A percentile compares a stretch with the other conserved stretches of the same genome.
Conservation (phyloP, 2,888 invertebrate species). For the Drosophila sordidula region DNA sequence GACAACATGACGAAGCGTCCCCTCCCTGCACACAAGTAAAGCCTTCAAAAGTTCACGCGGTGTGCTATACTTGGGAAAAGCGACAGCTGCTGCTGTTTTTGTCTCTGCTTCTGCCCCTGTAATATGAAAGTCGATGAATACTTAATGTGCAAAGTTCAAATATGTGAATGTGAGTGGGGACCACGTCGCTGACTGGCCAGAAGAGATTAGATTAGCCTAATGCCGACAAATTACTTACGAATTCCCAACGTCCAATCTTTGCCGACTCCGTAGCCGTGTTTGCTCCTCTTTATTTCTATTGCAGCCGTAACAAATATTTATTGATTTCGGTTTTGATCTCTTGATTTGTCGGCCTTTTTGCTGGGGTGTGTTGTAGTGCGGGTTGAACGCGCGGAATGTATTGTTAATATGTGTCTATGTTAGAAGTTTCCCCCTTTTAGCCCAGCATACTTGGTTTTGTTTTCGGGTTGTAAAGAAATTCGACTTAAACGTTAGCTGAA, state of each 20-base stretch:
- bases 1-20: conserved; percentile 88
- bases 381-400: conserved; percentile 50
- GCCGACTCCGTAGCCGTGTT: conserved; percentile 2
- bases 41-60: conserved; percentile 20
- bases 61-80: conserved; percentile 63
- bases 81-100: conserved; percentile 61
- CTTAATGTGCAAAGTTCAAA: conserved; percentile 78
- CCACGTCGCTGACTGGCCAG: conserved; percentile 37
- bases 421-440: conserved; percentile 15
- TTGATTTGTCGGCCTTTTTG: background rate
- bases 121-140: conserved; percentile 52
- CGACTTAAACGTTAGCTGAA: conserved; percentile 4
- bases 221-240: conserved; percentile 38
- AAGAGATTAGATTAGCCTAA: conserved; percentile 54
- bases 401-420: conserved; percentile 8
- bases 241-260: conserved; percentile 5
- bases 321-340: conserved; percentile 34
- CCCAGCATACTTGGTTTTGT: conserved; percentile 40
- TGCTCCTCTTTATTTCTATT: conserved; percentile 5
- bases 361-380: conserved; percentile 1
- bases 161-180: conserved; percentile 30
- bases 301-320: conserved; percentile 29
- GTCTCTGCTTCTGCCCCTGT: conserved; percentile 26
- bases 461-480: conserved; percentile 9
- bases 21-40: conserved; percentile 4